Evolutionary conservation across 1,140 invertebrate genomes (phyloP).

Genomic region (Drosophila subobscura): DNA sequence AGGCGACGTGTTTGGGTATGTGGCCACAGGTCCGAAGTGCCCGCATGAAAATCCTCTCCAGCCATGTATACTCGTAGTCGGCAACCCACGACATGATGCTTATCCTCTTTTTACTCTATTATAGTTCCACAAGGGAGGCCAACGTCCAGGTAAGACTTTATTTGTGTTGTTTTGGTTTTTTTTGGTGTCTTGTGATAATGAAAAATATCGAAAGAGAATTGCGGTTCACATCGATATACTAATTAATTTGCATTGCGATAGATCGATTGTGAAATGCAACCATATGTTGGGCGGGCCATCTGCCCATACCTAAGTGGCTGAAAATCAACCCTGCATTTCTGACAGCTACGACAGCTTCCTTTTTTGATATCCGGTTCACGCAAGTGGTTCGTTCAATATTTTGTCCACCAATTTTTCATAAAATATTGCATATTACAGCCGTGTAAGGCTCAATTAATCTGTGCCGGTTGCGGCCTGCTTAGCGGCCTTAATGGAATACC

Average conservation of each 20-base stretch:
- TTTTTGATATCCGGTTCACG: constrained; percentile 81
- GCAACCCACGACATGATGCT: constrained; percentile 91
- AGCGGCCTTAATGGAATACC: background rate
- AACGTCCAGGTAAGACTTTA: too few relatives aligned
- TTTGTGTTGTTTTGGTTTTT: constrained; percentile 13
- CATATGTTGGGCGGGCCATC: too few relatives aligned
- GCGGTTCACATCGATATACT: background rate
- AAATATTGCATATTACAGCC: constrained; percentile 9
- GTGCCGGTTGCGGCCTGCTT: constrained; percentile 4
- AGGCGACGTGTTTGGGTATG: constrained; percentile 95
- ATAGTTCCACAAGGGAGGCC: too few relatives aligned
- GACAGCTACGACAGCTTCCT: constrained; percentile 63
- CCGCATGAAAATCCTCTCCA: constrained; percentile 91
- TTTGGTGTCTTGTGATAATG: constrained; percentile 23
- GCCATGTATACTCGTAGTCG: constrained; percentile 89
- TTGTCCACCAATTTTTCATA: constrained; percentile 32
- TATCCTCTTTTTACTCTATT: background rate
- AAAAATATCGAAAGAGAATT: background rate
- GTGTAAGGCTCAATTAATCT: constrained; percentile 16
- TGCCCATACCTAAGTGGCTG: too few relatives aligned
- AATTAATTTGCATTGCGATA: too few relatives aligned
- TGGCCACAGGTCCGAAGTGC: constrained; percentile 90
- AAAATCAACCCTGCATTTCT: constrained; percentile 33
- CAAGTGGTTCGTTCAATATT: constrained; percentile 70
- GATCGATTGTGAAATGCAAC: too few relatives aligned